Percentiles rank a stretch among this genome's conserved stretches.
Conservation (phyloP, 2,888 invertebrate species). For the Tetanocera ferruginea region DNA sequence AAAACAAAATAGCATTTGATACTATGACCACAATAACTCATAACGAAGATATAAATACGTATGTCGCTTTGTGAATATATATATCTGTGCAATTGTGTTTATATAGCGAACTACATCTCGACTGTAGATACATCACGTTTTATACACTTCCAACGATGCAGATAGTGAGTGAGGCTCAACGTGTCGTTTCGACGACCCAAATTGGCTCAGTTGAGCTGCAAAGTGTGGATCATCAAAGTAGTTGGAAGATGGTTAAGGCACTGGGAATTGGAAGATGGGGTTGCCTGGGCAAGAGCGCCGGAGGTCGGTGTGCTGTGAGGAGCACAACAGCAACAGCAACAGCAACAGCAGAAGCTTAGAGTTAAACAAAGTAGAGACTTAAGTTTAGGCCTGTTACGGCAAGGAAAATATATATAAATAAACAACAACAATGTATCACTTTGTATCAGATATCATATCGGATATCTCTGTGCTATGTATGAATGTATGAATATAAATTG, state of each 20-base stretch:
- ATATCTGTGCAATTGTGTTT: slow-evolving; percentile 5
- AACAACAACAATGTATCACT: slow-evolving; percentile 36
- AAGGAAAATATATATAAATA: neutral
- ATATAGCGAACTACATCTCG: slow-evolving; percentile 40
- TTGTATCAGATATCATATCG: slow-evolving; percentile 35
- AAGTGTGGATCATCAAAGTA: neutral
- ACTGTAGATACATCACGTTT: slow-evolving; percentile 48
- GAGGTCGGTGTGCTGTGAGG: too few species aligned
- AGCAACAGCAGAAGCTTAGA: slow-evolving; percentile 18
- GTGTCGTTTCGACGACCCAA: slow-evolving; percentile 33
- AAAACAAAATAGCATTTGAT: slow-evolving; percentile 7
- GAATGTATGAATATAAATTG: neutral
- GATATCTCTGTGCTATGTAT: slow-evolving; percentile 4
- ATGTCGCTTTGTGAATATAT: slow-evolving; percentile 43
- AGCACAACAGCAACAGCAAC: slow-evolving; percentile 15
- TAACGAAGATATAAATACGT: neutral
- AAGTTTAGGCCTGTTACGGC: too few species aligned
- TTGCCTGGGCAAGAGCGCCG: too few species aligned
- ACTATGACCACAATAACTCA: slow-evolving; percentile 25
- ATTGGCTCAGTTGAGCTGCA: slow-evolving; percentile 29
- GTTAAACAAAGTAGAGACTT: too few species aligned
- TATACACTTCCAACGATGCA: slow-evolving; percentile 41
- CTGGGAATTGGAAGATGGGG: too few species aligned
- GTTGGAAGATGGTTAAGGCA: too few species aligned
- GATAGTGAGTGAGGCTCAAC: slow-evolving; percentile 20